Percentiles rank a stretch among this genome's conserved stretches.
phyloP scores from a whole-genome alignment of 2,113 vertebrate genomes.

The Plecotus auritus region DNA sequence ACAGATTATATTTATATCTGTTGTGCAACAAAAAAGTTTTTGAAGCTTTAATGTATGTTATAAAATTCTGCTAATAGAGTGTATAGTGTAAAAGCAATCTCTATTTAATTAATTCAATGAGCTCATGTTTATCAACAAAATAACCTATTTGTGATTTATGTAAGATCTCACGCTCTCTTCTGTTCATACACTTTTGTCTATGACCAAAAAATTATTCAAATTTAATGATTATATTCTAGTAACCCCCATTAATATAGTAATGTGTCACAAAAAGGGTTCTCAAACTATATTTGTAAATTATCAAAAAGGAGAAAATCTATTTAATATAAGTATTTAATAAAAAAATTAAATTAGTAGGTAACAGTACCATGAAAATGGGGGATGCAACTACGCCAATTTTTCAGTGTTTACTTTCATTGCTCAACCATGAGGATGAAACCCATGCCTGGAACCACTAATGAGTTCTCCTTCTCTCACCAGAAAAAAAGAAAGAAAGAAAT shows the following conservation, averaged over 20 bases:
- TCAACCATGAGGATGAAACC: neutral
- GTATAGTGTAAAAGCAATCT: slow-evolving; percentile 25
- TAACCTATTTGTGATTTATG: neutral
- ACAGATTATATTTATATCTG: neutral
- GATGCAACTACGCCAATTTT: fast-evolving
- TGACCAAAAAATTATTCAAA: neutral
- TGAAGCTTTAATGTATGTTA: neutral
- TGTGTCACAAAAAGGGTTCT: neutral
- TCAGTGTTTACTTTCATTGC: neutral
- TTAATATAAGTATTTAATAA: neutral
- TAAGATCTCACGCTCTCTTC: neutral
- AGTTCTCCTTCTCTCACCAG: neutral
- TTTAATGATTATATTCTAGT: neutral
- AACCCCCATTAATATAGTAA: slow-evolving; percentile 7
- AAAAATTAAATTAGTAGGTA: neutral
- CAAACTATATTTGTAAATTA: slow-evolving; percentile 25
- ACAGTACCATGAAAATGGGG: neutral
- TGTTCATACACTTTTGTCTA: neutral
- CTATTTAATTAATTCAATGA: slow-evolving; percentile 5
- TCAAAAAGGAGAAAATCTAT: slow-evolving; percentile 4
- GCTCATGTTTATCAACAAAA: slow-evolving; percentile 23
- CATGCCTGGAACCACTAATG: neutral
- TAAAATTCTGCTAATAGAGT: neutral
- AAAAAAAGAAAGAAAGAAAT: neutral
- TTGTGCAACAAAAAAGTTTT: neutral